Conservation (phyloP, 1,140 invertebrate species). For the Halyomorpha halys region DNA sequence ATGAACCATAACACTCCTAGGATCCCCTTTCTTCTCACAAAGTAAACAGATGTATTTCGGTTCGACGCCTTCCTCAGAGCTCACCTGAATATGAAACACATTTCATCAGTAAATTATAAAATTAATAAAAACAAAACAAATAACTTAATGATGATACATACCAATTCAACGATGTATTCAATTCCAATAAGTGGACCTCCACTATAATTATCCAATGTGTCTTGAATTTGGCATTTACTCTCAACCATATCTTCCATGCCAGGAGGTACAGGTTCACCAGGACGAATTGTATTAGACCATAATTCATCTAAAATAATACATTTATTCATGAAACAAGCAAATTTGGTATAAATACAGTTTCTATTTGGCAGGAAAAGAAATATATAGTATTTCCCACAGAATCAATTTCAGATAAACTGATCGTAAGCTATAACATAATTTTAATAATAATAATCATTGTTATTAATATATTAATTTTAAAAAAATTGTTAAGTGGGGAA, state of each 20-base stretch:
- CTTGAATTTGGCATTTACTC: constrained; percentile 43
- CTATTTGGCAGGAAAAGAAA: too few species aligned
- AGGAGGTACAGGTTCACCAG: constrained; percentile 57
- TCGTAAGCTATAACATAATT: too few species aligned
- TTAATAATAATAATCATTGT: too few species aligned
- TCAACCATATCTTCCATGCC: constrained; percentile 54
- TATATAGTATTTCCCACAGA: too few species aligned
- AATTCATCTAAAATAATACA: too few species aligned
- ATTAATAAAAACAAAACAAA: too few species aligned
- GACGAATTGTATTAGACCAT: constrained; percentile 24
- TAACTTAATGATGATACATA: background rate
- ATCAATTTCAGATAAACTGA: too few species aligned
- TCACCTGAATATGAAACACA: constrained; percentile 14
- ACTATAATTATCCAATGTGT: constrained; percentile 41
- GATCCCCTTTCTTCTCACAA: constrained; percentile 63
- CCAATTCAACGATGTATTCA: constrained; percentile 37
- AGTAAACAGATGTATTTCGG: constrained; percentile 61
- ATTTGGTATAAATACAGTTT: too few species aligned
- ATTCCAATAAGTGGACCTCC: constrained; percentile 39
- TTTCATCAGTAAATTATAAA: too few species aligned
- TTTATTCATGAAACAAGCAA: too few species aligned
- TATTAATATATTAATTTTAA: too few species aligned
- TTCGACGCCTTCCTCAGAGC: constrained; percentile 41
- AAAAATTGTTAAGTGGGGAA: too few species aligned
- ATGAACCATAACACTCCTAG: constrained; percentile 61